Base-by-base conservation (phyloP, 37 sponge, comb jelly and placozoan genomes). In the Agelas oroides region DNA sequence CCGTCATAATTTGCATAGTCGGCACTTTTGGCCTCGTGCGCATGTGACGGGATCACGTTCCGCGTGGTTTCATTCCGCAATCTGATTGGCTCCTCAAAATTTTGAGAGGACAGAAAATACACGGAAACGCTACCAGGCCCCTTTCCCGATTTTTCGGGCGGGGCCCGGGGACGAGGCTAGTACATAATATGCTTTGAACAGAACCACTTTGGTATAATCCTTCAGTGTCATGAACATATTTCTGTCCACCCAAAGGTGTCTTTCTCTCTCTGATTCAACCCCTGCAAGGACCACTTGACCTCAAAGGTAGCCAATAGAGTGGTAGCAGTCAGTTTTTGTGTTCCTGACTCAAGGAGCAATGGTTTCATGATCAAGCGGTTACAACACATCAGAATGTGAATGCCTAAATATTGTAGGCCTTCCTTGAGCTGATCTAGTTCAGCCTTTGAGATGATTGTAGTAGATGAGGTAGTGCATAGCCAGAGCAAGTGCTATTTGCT, bases 341-440 rank as follows among this genome's bases (percentile, higher is more conserved):
- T 8, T 3, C 25, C 53, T 31, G 52, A 23, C 41, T 1, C 55
- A 37, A 66, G 31, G 31, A 53, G 23, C 12, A 54, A 54, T 72
- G 56, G 21, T 41, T 32, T 69, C 34, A 74, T 23, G 20, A 54
- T 21, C 23, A 11, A n/a, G 6, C 12, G 25, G 31, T 74, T 23
- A 5, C 25, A 25, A 5, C 41, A 54, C 14, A 74, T 3, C 14
- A 74, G 23, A 25, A 23, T 31, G 1, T 46, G 56, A 37, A 74
- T 25, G 1, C 30, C 54, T 53, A 74, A 31, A 1, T 25, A 3
- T 21, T 2, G 12, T 37, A 77, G 25, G 5, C 78, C 78, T 31
- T 59, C 37, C 78, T 61, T 61, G 20, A 77, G 32, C 33, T 77
- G 63, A 32, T 77, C 63, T 15, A 77, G 37, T 60, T 77, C 78